Percentiles rank a stretch among this genome's conserved stretches.
These are phyloP conservation scores for Bombycilla garrulus DNA, from an alignment of 2,113 vertebrate species.

Conservation along the genomic window DNA sequence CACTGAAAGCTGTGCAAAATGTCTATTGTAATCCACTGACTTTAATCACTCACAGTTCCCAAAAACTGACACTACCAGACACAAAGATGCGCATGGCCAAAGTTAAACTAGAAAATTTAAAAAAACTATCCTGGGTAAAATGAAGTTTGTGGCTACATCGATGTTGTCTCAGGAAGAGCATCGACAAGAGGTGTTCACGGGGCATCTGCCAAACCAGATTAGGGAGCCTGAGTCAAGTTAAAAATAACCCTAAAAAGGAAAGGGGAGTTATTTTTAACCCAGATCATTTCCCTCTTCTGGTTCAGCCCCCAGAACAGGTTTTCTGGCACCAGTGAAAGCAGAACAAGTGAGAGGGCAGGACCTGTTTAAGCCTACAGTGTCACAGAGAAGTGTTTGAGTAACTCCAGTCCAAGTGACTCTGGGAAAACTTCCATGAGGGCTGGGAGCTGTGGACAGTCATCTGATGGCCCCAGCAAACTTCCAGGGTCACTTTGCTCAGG, in stretches of 20 bases:
- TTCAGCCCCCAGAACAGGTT: background rate
- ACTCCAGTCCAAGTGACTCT: background rate
- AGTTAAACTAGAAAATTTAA: background rate
- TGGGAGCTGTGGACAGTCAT: background rate
- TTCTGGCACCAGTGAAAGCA: background rate
- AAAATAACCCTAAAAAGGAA: slow-evolving; percentile 11
- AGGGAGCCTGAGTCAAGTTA: background rate
- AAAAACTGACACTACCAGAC: background rate
- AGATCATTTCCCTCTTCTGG: background rate
- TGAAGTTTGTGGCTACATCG: background rate
- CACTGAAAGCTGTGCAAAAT: background rate
- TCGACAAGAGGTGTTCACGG: background rate
- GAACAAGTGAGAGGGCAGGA: background rate
- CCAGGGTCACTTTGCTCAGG: background rate
- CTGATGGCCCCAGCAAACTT: background rate
- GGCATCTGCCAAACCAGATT: background rate
- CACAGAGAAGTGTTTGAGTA: background rate
- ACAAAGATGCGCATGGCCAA: background rate
- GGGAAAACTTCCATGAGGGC: background rate
- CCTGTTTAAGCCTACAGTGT: background rate
- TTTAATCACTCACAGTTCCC: background rate
- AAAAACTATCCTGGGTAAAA: background rate
- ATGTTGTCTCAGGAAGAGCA: background rate
- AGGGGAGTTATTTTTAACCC: slow-evolving; percentile 22
- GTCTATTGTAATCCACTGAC: slow-evolving; percentile 2